Evolutionary conservation across 1,140 invertebrate genomes (phyloP), one percentile per base, ranked within the genome.

Genomic region (Palaemon carinicauda): DNA sequence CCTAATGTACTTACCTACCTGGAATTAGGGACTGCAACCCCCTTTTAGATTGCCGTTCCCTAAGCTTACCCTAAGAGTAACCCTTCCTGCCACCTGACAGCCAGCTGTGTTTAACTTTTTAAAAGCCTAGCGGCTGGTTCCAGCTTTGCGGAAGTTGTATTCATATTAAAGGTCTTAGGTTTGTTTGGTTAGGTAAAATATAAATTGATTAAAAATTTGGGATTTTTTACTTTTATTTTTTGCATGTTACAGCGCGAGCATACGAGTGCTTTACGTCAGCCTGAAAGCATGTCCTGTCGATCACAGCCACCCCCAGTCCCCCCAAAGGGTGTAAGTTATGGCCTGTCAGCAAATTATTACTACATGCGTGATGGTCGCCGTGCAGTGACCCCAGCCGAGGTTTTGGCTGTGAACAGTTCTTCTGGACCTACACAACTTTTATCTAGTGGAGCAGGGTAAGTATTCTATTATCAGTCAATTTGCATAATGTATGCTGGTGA

Each of bases 281-380:
- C 84, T 41, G 84, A 86, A 14, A 10, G 15, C 1, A 29, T 80
- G 21, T n/a, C 31, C 24, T 86, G 84, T 31, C 75, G 77, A 1
- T 73, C 65, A 51, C 84, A 86, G 65, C 84, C 84, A 12, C 60
- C 56, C 1, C 84, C 84, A 17, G 56, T 73, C 41, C 27, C 80
- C 50, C 84, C 84, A 4, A 24, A 24, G 1, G 84, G 84, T 12
- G 84, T 86, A 51, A 86, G 84, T 50, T n/a, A 56, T 3, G 54
- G 21, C 33, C 65, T 86, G 3, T 80, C 77, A 21, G 50, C 50
- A 17, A 86, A 86, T 41, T 86, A 86, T 24, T 86, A 86, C 51
- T 86, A 80, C 51, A 86, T 54, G 50, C 56, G 84, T 29, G 84
- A 86, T 56, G 84, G 84, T 21, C 77, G 84, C 1, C 84, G 84